These are phyloP conservation scores for Patiria miniata DNA, from an alignment of 35 echinoderm and acorn worm genomes.

Conservation along the genomic window DNA sequence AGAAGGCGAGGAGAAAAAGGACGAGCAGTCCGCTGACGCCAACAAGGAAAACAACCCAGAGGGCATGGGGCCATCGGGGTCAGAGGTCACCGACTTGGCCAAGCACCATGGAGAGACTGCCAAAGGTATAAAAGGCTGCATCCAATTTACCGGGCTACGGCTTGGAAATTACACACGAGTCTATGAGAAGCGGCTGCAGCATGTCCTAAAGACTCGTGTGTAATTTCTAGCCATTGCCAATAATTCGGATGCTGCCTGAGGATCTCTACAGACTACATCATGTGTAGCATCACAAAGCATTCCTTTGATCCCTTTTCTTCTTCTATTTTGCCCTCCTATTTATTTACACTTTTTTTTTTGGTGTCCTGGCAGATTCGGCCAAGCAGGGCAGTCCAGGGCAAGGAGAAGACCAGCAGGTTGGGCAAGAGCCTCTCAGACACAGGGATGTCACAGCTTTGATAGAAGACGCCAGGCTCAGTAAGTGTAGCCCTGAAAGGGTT, in stretches of 20 bases:
- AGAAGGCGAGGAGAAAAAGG: constrained; percentile 26
- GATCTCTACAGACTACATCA: too few species aligned
- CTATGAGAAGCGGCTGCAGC: too few species aligned
- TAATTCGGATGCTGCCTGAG: too few species aligned
- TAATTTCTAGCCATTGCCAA: too few species aligned
- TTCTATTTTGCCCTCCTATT: too few species aligned
- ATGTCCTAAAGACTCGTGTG: too few species aligned
- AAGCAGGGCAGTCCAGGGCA: too few species aligned
- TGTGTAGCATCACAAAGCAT: too few species aligned
- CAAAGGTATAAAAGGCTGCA: not conserved
- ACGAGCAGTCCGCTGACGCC: constrained; percentile 5
- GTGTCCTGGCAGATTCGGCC: too few species aligned
- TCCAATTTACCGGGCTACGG: not conserved
- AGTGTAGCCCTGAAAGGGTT: too few species aligned
- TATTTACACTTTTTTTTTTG: too few species aligned
- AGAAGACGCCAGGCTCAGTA: constrained; percentile 53
- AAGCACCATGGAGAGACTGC: not conserved
- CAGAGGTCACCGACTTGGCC: not conserved
- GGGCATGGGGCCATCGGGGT: constrained; percentile 8
- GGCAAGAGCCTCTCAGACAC: constrained; percentile 29
- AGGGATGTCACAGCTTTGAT: constrained; percentile 53
- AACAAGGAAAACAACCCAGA: constrained; percentile 22
- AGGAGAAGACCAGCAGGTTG: not conserved
- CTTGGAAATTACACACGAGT: not conserved
- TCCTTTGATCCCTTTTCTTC: too few species aligned